A percentile compares a stretch with the other conserved stretches of the same genome.
phyloP scores from a whole-genome alignment of 2,888 invertebrate species.

The Callosobruchus maculatus region DNA sequence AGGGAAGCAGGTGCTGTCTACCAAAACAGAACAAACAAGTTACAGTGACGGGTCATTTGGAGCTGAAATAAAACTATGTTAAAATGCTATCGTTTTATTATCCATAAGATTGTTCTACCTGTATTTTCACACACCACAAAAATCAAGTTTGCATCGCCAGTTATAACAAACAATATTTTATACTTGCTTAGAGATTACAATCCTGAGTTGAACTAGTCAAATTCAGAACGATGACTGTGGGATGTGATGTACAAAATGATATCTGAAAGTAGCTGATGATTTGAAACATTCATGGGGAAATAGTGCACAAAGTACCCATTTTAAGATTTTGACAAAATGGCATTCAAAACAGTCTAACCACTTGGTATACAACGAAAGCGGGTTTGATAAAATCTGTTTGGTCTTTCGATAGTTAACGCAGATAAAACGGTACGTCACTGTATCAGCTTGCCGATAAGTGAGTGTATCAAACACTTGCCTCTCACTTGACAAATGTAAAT shows the following conservation, averaged over 20 bases:
- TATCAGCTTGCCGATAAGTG: too few species aligned
- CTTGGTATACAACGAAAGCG: too few species aligned
- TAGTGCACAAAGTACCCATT: not conserved
- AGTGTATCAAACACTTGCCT: too few species aligned
- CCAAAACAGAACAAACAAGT: too few species aligned
- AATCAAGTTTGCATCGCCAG: slow-evolving; percentile 5
- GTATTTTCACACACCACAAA: slow-evolving; percentile 22
- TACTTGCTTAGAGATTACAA: not conserved
- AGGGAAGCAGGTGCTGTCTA: too few species aligned
- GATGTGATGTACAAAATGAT: not conserved
- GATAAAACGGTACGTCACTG: too few species aligned
- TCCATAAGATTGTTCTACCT: slow-evolving; percentile 25
- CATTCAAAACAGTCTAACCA: too few species aligned
- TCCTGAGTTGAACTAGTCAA: not conserved
- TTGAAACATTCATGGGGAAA: not conserved
- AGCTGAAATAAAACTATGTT: slow-evolving; percentile 1
- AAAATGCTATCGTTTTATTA: slow-evolving; percentile 17
- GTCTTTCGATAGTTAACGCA: too few species aligned
- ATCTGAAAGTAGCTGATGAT: not conserved
- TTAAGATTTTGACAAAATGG: too few species aligned
- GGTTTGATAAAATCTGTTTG: too few species aligned
- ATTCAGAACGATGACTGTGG: not conserved
- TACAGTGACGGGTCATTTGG: not conserved
- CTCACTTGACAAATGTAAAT: too few species aligned
- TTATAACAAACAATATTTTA: not conserved